Conservation (phyloP, 1,140 invertebrate genomes). For the Venustaconcha ellipsiformis region DNA sequence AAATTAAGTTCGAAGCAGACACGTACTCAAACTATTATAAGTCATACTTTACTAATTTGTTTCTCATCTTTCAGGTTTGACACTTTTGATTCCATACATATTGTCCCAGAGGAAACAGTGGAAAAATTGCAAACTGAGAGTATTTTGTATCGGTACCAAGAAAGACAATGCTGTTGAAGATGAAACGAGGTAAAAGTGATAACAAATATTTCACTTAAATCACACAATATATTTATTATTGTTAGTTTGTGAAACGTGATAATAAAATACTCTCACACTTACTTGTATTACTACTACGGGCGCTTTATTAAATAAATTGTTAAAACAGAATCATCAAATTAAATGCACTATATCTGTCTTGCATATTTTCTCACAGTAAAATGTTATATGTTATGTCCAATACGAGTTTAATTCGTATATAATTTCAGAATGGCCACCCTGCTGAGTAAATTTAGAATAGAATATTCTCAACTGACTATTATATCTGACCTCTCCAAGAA, state of each 20-base stretch:
- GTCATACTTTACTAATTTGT: not conserved
- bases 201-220: too few species aligned
- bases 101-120: conserved; percentile 87
- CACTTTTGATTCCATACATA: conserved; percentile 92
- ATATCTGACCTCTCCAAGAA: conserved; percentile 80
- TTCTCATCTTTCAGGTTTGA: conserved; percentile 75
- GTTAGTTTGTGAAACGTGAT: too few species aligned
- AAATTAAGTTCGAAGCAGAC: too few species aligned
- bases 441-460: conserved; percentile 94
- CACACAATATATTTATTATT: too few species aligned
- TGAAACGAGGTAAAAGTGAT: conserved; percentile 82
- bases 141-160: conserved; percentile 94
- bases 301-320: too few species aligned
- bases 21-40: too few species aligned
- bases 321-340: too few species aligned
- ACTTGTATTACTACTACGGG: too few species aligned
- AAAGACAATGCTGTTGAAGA: conserved; percentile 87
- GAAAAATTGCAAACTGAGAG: conserved; percentile 86
- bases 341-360: too few species aligned
- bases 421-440: conserved; percentile 91
- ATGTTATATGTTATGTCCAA: too few species aligned
- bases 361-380: too few species aligned
- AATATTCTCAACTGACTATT: conserved; percentile 91
- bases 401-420: not conserved
- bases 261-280: too few species aligned